Percentiles rank a stretch among this genome's conserved stretches.
These are phyloP conservation scores for Trachymyrmex septentrionalis DNA, from an alignment of 1,140 invertebrate genomes.

Conservation along the genomic window DNA sequence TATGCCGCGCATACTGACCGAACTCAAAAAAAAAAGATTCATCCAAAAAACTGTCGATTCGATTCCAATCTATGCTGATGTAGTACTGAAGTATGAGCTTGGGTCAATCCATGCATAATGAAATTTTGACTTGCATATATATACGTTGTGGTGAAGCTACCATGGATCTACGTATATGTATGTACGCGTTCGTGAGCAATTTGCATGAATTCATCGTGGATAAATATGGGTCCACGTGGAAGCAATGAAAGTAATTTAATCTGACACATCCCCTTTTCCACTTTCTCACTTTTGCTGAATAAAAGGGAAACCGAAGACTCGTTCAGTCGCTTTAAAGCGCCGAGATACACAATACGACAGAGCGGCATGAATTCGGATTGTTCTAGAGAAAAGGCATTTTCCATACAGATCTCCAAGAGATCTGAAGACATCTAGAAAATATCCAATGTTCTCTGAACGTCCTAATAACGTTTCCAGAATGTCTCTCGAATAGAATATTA, in stretches of 20 bases:
- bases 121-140: slow-evolving; percentile 76
- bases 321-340: neutral
- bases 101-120: slow-evolving; percentile 81
- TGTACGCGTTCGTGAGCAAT: neutral
- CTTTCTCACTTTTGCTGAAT: slow-evolving; percentile 26
- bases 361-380: neutral
- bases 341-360: neutral
- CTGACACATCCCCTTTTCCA: slow-evolving; percentile 27
- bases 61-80: slow-evolving; percentile 81
- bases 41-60: slow-evolving; percentile 72
- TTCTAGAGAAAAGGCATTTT: neutral
- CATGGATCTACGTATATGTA: neutral
- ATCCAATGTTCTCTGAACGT: too few relatives aligned
- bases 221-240: neutral
- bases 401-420: too few relatives aligned
- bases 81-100: slow-evolving; percentile 73
- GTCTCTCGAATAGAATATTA: too few relatives aligned
- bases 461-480: too few relatives aligned
- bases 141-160: slow-evolving; percentile 37
- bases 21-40: slow-evolving; percentile 66
- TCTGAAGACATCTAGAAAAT: too few relatives aligned
- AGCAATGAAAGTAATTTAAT: slow-evolving; percentile 49
- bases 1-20: slow-evolving; percentile 58
- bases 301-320: slow-evolving; percentile 41
- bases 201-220: slow-evolving; percentile 1